Percentiles rank a stretch among this genome's conserved stretches.
Conservation (phyloP, 1,140 invertebrate species). For the Hycleus cichorii region DNA sequence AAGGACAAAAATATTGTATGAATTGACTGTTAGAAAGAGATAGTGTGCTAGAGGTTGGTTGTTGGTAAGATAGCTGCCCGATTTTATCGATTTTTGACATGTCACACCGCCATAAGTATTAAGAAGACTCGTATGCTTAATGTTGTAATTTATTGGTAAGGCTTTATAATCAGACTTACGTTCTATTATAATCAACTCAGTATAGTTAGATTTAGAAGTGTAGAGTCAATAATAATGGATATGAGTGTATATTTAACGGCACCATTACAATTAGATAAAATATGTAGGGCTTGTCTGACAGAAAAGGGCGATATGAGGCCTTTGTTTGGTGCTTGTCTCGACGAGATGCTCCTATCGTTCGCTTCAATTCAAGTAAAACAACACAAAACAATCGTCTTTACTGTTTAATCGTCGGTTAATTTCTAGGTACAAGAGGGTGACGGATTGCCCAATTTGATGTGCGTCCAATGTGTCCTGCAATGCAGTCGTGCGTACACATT, state of each 20-base stretch:
- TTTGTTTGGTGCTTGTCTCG: constrained; percentile 42
- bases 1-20: too few species aligned
- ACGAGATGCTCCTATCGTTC: constrained; percentile 43
- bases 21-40: too few species aligned
- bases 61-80: too few species aligned
- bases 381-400: background rate
- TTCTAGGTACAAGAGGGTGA: constrained; percentile 42
- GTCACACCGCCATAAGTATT: too few species aligned
- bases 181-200: too few species aligned
- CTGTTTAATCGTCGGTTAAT: background rate
- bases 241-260: constrained; percentile 37
- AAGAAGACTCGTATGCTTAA: too few species aligned
- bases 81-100: too few species aligned
- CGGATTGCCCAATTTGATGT: constrained; percentile 44
- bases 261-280: constrained; percentile 39
- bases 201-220: too few species aligned
- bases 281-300: constrained; percentile 41
- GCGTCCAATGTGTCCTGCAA: constrained; percentile 44
- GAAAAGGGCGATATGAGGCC: constrained; percentile 43
- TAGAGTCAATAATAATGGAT: constrained; percentile 30
- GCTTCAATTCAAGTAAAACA: constrained; percentile 38
- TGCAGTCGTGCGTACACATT: constrained; percentile 46
- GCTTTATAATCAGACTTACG: too few species aligned
- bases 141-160: too few species aligned
- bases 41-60: too few species aligned